These are phyloP conservation scores for Nasonia longicornis DNA, from an alignment of 1,140 invertebrate genomes.

Conservation along the genomic window DNA sequence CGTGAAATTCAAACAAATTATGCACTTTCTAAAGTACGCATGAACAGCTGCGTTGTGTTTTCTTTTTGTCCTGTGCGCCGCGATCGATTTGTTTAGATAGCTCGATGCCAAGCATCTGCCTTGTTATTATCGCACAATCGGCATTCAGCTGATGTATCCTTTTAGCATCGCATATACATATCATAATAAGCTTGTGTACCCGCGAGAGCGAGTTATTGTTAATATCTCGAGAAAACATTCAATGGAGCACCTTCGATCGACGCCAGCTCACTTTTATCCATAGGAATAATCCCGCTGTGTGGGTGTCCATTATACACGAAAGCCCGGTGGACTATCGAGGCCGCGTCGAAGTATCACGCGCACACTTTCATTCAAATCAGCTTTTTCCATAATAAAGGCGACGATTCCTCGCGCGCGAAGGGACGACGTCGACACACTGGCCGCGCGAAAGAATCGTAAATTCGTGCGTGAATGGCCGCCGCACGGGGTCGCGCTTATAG, in stretches of 20 bases:
- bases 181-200: not conserved
- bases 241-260: not conserved
- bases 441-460: conserved; percentile 54
- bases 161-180: not conserved
- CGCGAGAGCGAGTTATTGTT: not conserved
- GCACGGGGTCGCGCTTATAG: conserved; percentile 39
- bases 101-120: not conserved
- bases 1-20: conserved; percentile 23
- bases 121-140: not conserved
- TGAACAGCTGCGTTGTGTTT: not conserved
- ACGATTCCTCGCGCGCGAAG: not conserved
- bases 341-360: conserved; percentile 11
- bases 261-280: no score
- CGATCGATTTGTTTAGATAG: conserved; percentile 12
- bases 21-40: not conserved
- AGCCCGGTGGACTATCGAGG: conserved; percentile 9
- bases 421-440: not conserved
- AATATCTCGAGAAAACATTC: not conserved
- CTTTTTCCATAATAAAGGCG: not conserved
- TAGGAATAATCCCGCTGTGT: not conserved
- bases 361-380: conserved; percentile 27
- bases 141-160: not conserved
- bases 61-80: conserved; percentile 8
- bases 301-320: not conserved
- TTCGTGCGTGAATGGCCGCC: conserved; percentile 59